These are phyloP conservation scores for Neoascia interrupta DNA, from an alignment of 2,888 invertebrate species.

Conservation along the genomic window DNA sequence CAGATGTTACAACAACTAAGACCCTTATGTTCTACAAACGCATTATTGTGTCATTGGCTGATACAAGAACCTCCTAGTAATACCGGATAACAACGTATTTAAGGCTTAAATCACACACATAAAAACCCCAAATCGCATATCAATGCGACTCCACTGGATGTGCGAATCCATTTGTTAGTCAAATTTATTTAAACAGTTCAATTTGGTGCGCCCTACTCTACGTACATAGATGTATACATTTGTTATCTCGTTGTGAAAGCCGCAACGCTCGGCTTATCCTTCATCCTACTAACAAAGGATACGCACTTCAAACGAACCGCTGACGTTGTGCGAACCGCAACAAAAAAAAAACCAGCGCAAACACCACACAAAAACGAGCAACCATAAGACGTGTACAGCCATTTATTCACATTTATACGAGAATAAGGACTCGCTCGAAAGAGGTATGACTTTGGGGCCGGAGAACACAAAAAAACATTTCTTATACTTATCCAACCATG, in stretches of 20 bases:
- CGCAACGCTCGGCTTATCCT: slow-evolving; percentile 8
- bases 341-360: background rate
- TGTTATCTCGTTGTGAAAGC: slow-evolving; percentile 16
- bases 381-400: slow-evolving; percentile 47
- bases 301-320: slow-evolving; percentile 46
- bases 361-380: slow-evolving; percentile 24
- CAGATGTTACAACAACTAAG: slow-evolving; percentile 35
- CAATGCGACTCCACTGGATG: no score
- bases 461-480: slow-evolving; percentile 34
- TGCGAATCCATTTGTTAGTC: slow-evolving; percentile 24
- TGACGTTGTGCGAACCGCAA: slow-evolving; percentile 43
- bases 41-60: slow-evolving; percentile 28
- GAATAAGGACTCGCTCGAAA: slow-evolving; percentile 35
- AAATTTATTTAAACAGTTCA: slow-evolving; percentile 35
- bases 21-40: slow-evolving; percentile 17
- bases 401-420: slow-evolving; percentile 42
- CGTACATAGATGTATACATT: slow-evolving; percentile 4
- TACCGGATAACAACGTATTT: background rate
- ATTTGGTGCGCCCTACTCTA: slow-evolving; percentile 16
- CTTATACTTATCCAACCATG: slow-evolving; percentile 38
- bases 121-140: slow-evolving; percentile 29
- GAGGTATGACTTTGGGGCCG: no score
- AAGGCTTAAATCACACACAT: slow-evolving; percentile 14
- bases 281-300: background rate
- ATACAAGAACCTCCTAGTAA: background rate